Conservation (phyloP, 2,888 invertebrate genomes). For the Trissolcus brochymenae region DNA sequence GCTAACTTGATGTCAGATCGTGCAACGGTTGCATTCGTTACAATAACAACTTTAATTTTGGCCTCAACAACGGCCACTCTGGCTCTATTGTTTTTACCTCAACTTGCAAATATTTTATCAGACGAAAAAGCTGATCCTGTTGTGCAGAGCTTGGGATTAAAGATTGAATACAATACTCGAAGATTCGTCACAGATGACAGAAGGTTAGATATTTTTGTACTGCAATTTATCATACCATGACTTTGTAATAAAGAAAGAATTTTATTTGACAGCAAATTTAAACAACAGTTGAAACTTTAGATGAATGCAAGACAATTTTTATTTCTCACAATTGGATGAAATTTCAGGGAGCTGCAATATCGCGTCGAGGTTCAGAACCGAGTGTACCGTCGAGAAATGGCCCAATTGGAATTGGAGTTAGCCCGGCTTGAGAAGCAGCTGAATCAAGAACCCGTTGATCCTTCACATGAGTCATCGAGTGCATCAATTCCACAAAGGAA, state of each 20-base stretch:
- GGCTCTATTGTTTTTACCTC: conserved; percentile 91
- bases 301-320: too few species aligned
- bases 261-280: too few species aligned
- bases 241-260: too few species aligned
- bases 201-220: conserved; percentile 71
- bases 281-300: too few species aligned
- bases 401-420: conserved; percentile 87
- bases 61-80: conserved; percentile 91
- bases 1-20: conserved; percentile 92
- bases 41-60: conserved; percentile 89
- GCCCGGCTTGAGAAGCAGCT: conserved; percentile 84
- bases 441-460: conserved; percentile 78
- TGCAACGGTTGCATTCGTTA: conserved; percentile 87
- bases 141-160: conserved; percentile 91
- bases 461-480: conserved; percentile 78
- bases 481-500: conserved; percentile 80
- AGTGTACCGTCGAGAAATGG: conserved; percentile 90
- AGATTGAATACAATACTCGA: conserved; percentile 92
- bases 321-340: too few species aligned
- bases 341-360: conserved; percentile 83
- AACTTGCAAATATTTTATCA: conserved; percentile 85
- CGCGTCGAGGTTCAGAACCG: conserved; percentile 94
- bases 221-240: too few species aligned
- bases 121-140: conserved; percentile 86
- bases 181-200: conserved; percentile 89